Evolutionary conservation across 2,888 invertebrate genomes (phyloP), one percentile per base, ranked within the genome.

Genomic region (Trichopoda pennipes): DNA sequence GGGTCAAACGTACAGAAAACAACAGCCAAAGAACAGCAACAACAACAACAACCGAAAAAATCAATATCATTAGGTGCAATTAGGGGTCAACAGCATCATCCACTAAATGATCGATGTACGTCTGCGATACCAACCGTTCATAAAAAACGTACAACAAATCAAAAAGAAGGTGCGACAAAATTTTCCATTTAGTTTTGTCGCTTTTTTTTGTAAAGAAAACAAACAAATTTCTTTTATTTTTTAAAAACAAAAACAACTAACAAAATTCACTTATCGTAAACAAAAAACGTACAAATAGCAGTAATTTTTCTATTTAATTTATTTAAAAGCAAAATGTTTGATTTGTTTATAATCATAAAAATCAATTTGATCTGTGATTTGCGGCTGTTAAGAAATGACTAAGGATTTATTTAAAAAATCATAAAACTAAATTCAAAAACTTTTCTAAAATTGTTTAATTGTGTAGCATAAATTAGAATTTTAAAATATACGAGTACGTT

Each of bases 41-140:
- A 87, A 85, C 85, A 84, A 66, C 86, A 87, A 85, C 85, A 84
- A 66, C 88, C 88, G 87, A 92, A 95, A 91, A 97, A 97, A 79
- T 82, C 96, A 87, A 94, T 96, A 91, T 96, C 96, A 87, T 96
- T 96, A 96, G 96, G 96, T 58, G 96, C 96, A 68, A 87, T 88
- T 89, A 91, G 87, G 92, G 92, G 85, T 92, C 92, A 81, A 79
- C 85, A 82, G 95, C 96, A 73, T 84, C 91, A 93, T 86, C 90
- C 90, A 85, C 88, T 81, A 83, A 85, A 82, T 85, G 82, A 82
- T 79, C 79, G 78, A 86, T 87, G 86, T 77, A 87, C 87, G 87
- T 87, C 86, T 84, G 89, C 91, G 87, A 92, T 92, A 86, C 93
- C 92, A 83, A 92, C 92, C 85, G 94, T 94, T 88, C 94, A 94